Evolutionary conservation across 2,797 vertebrate species (phyloP).

Genomic region (Ispidina picta): DNA sequence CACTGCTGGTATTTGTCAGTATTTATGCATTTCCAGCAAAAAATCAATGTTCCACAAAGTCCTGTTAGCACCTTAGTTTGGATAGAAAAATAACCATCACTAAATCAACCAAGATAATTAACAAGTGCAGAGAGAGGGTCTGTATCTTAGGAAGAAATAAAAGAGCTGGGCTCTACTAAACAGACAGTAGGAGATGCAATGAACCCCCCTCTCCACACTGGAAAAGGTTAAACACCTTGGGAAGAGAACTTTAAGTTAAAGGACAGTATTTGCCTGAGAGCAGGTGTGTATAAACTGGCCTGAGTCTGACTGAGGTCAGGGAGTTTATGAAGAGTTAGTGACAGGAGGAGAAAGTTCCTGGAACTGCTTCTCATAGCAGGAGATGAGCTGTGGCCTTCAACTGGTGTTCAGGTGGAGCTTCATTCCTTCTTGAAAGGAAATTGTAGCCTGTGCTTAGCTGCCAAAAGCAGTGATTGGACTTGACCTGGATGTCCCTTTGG

Average conservation of each 20-base stretch:
- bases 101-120: not conserved
- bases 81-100: not conserved
- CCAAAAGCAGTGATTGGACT: not conserved
- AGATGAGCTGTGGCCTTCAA: not conserved
- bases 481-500: constrained; percentile 7
- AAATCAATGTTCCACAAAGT: not conserved
- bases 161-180: not conserved
- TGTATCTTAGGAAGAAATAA: not conserved
- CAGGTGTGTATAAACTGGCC: not conserved
- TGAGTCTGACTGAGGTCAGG: not conserved
- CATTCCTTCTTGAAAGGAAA: not conserved
- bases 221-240: not conserved
- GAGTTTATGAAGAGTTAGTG: not conserved
- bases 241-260: not conserved
- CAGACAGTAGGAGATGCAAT: not conserved
- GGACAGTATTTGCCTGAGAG: not conserved
- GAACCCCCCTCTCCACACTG: not conserved
- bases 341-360: not conserved
- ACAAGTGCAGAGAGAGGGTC: not conserved
- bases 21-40: not conserved
- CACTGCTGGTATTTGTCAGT: not conserved
- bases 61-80: not conserved
- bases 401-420: not conserved
- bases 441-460: not conserved
- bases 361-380: not conserved